Conservation (phyloP, 2,113 vertebrate species). For the Microcebus murinus region DNA sequence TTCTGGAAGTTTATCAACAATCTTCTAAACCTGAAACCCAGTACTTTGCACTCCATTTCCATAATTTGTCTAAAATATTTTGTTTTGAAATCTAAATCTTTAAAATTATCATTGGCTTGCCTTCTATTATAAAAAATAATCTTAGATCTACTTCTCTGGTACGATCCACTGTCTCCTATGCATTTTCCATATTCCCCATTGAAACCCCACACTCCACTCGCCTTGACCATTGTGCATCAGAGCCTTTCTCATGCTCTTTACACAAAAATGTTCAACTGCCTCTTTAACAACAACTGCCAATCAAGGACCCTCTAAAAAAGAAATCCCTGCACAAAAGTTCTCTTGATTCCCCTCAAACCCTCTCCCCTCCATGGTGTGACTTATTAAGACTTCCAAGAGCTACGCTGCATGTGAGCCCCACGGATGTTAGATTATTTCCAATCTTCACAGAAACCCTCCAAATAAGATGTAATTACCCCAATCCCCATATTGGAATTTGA, state of each 20-base stretch:
- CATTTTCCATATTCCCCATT: background rate
- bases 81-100: background rate
- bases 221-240: fast-evolving
- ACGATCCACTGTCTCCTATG: background rate
- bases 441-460: background rate
- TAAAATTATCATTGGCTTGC: background rate
- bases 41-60: background rate
- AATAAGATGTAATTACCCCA: background rate
- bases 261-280: background rate
- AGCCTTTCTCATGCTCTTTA: background rate
- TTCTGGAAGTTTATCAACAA: no score
- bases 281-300: background rate
- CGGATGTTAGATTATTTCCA: background rate
- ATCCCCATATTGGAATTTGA: background rate
- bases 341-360: background rate
- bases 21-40: background rate
- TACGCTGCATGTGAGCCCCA: background rate
- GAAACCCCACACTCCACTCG: fast-evolving
- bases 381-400: background rate
- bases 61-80: background rate
- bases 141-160: background rate
- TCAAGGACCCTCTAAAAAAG: background rate
- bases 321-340: background rate
- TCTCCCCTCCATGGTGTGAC: fast-evolving
- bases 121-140: background rate